Conservation (phyloP, 2,113 vertebrate species). For the Aegotheles bennettii region DNA sequence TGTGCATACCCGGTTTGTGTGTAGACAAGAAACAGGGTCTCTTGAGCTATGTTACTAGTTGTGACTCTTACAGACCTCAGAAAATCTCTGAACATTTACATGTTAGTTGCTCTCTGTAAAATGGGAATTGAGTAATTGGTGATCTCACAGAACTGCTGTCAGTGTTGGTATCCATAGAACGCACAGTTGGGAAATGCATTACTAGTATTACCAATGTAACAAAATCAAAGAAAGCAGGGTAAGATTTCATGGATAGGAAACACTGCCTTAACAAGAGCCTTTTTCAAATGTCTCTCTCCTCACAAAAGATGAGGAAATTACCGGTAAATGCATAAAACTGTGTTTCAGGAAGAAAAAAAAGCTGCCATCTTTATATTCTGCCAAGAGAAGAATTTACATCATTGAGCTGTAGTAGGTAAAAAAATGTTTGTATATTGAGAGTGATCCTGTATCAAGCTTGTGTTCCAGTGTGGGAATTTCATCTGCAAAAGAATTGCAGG, state of each 20-base stretch:
- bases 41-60: not conserved
- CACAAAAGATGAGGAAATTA: constrained; percentile 48
- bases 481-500: not conserved
- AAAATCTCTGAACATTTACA: not conserved
- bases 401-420: not conserved
- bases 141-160: not conserved
- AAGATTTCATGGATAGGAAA: constrained; percentile 50
- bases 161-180: not conserved
- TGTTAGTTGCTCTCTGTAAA: not conserved
- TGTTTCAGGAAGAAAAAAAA: not conserved
- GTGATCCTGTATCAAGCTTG: not conserved
- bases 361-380: not conserved
- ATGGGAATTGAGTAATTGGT: not conserved
- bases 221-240: constrained; percentile 35
- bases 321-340: constrained; percentile 1
- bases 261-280: constrained; percentile 5
- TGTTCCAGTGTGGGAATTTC: not conserved
- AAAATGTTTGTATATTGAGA: not conserved
- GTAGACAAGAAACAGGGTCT: not conserved
- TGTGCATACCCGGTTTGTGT: not conserved
- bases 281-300: constrained; percentile 8
- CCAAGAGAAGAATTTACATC: not conserved
- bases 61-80: not conserved
- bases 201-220: not conserved
- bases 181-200: not conserved